phyloP scores from a whole-genome alignment of 2,113 vertebrate species.

The Mobula birostris region DNA sequence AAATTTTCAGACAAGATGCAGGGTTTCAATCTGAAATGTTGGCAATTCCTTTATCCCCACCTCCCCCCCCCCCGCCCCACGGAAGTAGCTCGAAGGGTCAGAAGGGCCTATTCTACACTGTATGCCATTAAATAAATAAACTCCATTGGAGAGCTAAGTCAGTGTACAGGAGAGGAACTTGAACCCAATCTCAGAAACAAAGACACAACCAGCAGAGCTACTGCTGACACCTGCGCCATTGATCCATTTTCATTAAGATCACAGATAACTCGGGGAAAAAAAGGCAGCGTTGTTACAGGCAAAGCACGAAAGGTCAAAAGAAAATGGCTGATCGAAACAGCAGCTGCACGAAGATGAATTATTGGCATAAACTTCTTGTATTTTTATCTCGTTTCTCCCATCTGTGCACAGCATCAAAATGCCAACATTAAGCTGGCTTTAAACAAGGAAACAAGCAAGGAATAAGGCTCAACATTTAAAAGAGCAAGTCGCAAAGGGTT shows the following conservation, averaged over 20 bases:
- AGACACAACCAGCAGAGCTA: too few species aligned
- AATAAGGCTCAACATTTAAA: background rate
- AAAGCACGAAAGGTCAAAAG: background rate
- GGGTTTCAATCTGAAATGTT: too few species aligned
- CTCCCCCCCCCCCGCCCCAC: too few species aligned
- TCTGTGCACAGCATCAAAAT: slow-evolving; percentile 7
- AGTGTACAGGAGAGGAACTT: too few species aligned
- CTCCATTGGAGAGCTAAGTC: too few species aligned
- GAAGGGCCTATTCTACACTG: too few species aligned
- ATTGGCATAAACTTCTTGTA: background rate
- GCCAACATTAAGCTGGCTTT: background rate
- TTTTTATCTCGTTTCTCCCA: background rate
- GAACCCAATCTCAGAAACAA: too few species aligned
- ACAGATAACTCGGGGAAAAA: background rate
- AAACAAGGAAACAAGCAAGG: slow-evolving; percentile 18
- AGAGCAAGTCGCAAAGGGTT: background rate
- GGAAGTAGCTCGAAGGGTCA: too few species aligned
- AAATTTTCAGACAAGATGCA: too few species aligned
- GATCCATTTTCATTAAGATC: background rate
- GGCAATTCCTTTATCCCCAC: too few species aligned
- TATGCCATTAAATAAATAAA: too few species aligned
- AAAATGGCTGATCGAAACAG: background rate
- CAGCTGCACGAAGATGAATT: background rate
- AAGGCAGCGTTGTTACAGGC: background rate
- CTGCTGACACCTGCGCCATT: too few species aligned